These are phyloP conservation scores for Tursiops truncatus DNA, from an alignment of 2,113 vertebrate genomes.

Conservation along the genomic window DNA sequence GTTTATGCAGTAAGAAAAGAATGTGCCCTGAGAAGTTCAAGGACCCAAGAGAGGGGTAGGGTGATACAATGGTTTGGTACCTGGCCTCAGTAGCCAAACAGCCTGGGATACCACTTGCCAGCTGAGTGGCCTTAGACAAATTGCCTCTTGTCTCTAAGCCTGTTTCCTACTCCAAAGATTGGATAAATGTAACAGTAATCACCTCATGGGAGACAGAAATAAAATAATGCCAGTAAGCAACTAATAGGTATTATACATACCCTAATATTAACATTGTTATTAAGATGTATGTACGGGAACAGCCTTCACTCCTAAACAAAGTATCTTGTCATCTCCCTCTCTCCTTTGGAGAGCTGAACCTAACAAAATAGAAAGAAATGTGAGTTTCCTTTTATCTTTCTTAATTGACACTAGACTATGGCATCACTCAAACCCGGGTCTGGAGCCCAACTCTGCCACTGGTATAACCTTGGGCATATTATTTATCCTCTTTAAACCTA, in stretches of 20 bases:
- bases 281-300: background rate
- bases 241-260: background rate
- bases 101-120: background rate
- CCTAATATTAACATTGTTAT: background rate
- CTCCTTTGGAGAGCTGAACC: too few species aligned
- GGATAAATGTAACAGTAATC: background rate
- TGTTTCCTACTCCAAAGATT: background rate
- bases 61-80: background rate
- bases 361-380: too few species aligned
- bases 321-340: too few species aligned
- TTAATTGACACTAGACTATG: too few species aligned
- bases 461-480: too few species aligned
- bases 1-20: background rate
- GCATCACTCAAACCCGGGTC: too few species aligned
- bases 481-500: too few species aligned
- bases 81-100: background rate
- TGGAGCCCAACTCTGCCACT: too few species aligned
- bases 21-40: background rate
- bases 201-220: background rate
- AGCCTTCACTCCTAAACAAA: too few species aligned
- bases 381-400: too few species aligned
- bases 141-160: background rate
- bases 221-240: background rate
- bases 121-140: background rate
- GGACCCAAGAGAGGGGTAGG: background rate